phyloP scores from a whole-genome alignment of 2,888 invertebrate genomes.

The Disparrhopalites patrizii region DNA sequence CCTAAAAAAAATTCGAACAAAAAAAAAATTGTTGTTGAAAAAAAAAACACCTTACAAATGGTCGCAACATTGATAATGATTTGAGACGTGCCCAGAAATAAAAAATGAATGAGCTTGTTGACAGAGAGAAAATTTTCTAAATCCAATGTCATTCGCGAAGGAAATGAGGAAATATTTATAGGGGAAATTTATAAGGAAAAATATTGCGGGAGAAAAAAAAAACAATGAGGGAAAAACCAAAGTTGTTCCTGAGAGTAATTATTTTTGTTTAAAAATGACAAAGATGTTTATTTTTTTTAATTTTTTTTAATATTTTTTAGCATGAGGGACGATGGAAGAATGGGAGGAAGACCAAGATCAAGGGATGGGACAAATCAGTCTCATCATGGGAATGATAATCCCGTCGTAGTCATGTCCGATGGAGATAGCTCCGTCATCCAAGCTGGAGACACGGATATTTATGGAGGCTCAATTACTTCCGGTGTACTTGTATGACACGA shows the following conservation, averaged over 20 bases:
- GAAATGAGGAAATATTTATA: too few species aligned
- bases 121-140: too few species aligned
- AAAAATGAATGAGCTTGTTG: too few species aligned
- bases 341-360: constrained; percentile 20
- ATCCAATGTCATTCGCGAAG: too few species aligned
- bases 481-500: constrained; percentile 46
- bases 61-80: too few species aligned
- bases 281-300: constrained; percentile 9
- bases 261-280: background rate
- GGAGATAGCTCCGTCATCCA: constrained; percentile 26
- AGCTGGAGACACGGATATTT: constrained; percentile 36
- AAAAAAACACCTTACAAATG: too few species aligned
- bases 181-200: too few species aligned
- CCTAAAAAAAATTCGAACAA: too few species aligned
- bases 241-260: background rate
- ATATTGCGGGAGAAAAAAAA: too few species aligned
- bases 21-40: too few species aligned
- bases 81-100: too few species aligned
- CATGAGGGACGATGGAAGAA: constrained; percentile 16
- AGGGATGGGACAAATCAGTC: background rate
- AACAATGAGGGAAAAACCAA: background rate
- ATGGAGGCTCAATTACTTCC: constrained; percentile 46
- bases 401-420: constrained; percentile 28
- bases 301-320: too few species aligned
- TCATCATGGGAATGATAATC: constrained; percentile 13